Percentiles rank a stretch among this genome's conserved stretches.
Evolutionary conservation across 1,140 invertebrate genomes (phyloP).

Genomic region (Anastatus disparis): DNA sequence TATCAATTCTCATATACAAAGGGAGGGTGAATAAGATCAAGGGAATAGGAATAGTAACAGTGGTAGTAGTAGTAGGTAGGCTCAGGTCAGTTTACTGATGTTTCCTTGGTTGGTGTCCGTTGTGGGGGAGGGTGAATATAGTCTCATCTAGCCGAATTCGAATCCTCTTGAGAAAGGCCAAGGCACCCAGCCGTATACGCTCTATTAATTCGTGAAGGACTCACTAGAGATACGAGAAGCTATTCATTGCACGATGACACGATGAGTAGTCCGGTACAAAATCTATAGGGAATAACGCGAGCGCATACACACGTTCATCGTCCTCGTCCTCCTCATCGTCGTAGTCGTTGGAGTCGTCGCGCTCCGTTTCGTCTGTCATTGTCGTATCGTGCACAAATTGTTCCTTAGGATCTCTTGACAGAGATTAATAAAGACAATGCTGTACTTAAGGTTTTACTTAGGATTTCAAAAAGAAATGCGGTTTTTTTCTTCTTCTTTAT

Average conservation of each 20-base stretch:
- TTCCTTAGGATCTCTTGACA: conserved; percentile 7
- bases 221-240: conserved; percentile 46
- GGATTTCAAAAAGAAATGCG: not conserved
- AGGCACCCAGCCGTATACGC: conserved; percentile 31
- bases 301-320: too few relatives aligned
- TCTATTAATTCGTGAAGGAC: conserved; percentile 53
- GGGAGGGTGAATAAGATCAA: too few relatives aligned
- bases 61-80: too few relatives aligned
- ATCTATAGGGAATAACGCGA: conserved; percentile 46
- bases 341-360: conserved; percentile 15
- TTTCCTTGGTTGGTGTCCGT: too few relatives aligned
- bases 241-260: conserved; percentile 53
- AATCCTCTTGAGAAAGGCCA: conserved; percentile 47
- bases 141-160: too few relatives aligned
- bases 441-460: not conserved
- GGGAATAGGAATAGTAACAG: too few relatives aligned
- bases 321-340: conserved; percentile 43
- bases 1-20: too few relatives aligned
- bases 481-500: not conserved
- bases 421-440: conserved; percentile 38
- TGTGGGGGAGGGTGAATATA: too few relatives aligned
- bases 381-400: not conserved
- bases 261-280: conserved; percentile 46
- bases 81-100: too few relatives aligned
- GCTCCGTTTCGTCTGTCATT: conserved; percentile 12